Percentiles rank a stretch among this genome's conserved stretches.
Conservation (phyloP, 2,113 vertebrate genomes). For the Probosciger aterrimus region DNA sequence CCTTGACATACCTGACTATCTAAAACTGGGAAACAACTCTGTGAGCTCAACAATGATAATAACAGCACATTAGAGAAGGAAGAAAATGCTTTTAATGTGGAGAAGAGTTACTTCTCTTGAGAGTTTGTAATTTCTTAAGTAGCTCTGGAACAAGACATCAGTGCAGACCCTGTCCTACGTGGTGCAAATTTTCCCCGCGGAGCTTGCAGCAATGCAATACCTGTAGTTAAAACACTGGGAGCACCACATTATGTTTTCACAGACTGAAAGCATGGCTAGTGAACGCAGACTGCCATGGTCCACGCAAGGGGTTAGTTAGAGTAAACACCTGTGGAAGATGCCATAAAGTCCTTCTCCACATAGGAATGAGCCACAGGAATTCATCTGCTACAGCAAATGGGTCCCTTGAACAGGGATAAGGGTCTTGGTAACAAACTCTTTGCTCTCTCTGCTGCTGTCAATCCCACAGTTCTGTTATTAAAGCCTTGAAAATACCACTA, state of each 20-base stretch:
- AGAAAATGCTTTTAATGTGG: background rate
- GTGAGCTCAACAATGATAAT: background rate
- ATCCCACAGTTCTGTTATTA: background rate
- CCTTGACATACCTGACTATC: background rate
- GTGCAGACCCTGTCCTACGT: background rate
- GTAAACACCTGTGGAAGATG: background rate
- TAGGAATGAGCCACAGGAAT: background rate
- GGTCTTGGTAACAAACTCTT: background rate
- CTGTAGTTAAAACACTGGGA: background rate
- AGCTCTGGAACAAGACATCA: background rate
- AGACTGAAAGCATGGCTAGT: rapidly evolving
- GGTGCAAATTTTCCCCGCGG: background rate
- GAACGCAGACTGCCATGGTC: background rate
- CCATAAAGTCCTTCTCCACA: background rate
- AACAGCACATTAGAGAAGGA: background rate
- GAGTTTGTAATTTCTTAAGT: background rate
- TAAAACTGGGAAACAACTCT: background rate
- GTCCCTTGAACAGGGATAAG: background rate
- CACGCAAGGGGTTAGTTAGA: background rate
- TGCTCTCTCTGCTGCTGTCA: background rate
- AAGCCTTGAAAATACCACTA: background rate
- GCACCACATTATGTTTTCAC: background rate
- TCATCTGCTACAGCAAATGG: background rate
- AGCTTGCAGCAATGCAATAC: background rate
- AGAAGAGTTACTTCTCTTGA: background rate